Evolutionary conservation across 2,797 vertebrate genomes (phyloP).

Genomic region (Nannoperca australis): DNA sequence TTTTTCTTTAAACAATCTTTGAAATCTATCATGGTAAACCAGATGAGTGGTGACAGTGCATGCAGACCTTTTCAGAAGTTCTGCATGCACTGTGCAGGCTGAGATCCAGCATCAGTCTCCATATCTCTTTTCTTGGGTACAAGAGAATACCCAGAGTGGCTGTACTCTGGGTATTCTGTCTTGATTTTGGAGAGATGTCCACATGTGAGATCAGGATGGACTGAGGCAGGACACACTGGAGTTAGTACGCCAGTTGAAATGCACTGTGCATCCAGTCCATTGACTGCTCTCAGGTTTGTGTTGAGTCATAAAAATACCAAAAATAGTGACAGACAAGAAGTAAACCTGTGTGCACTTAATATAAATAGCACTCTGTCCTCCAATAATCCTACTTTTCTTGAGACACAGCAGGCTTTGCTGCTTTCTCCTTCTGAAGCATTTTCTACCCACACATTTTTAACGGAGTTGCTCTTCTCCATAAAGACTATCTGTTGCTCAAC

Average conservation of each 20-base stretch:
- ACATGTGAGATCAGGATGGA: neutral
- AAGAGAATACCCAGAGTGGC: neutral
- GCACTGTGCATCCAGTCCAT: no score
- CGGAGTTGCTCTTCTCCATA: neutral
- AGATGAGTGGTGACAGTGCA: no score
- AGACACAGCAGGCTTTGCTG: neutral
- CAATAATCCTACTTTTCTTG: neutral
- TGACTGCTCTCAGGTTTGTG: neutral
- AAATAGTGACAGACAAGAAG: neutral
- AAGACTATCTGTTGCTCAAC: conserved; percentile 3
- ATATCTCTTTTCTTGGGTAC: neutral
- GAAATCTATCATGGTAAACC: neutral
- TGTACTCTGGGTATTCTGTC: no score
- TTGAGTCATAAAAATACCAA: neutral
- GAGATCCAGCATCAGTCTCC: neutral
- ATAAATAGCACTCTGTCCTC: neutral
- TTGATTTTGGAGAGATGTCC: neutral
- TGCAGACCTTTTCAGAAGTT: neutral
- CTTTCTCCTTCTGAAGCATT: neutral
- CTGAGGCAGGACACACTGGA: neutral
- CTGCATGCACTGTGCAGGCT: neutral
- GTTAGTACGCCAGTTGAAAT: neutral
- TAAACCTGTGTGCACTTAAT: neutral
- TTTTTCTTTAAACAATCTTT: neutral
- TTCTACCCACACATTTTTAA: neutral